Base-by-base conservation (phyloP, 2,797 vertebrate species). In the Sebastes matsubarae region DNA sequence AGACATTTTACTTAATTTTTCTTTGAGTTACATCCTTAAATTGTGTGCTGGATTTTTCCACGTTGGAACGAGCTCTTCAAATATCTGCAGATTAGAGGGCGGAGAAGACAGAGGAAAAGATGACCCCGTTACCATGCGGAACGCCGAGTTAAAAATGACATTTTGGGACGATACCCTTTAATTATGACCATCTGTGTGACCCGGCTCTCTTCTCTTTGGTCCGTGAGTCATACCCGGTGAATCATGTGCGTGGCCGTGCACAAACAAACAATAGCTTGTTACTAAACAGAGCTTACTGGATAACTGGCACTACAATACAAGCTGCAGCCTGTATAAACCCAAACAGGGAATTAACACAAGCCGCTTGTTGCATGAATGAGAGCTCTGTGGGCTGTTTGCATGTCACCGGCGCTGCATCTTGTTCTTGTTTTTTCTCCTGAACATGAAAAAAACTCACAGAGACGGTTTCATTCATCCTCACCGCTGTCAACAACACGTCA, bases 231-330 rank as follows among this genome's bases (percentile, higher is more conserved):
- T 4, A 77, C 80, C 68, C 25, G 59, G 50, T 85, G 83, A 81
- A 63, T 82, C 72, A 73, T 80, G 83, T 68, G 89, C 38, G 54
- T 22, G 60, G 50, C 30, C 38, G 25, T 22, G 63, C 71, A 75
- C 76, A 76, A 72, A 82, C 87, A 82, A 78, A 93, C 82, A 91
- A 89, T 71, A 78, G 86, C 65, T 38, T 83, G 88, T 86, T 81
- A 66, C 80, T 74, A 77, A 89, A 88, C 91, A 83, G 87, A 90
- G 83, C 75, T 85, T 77, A 75, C 82, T 82, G 90, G 87, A 90
- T 88, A 66, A 73, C 71, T 36, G 74, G 68, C 79, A 52, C 65
- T 8, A 79, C 82, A 85, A 85, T 69, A 65, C 82, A 77, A 80
- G 79, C 86, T 68, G 76, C 87, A 83, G 84, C 79, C 77, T 85